Conservation (phyloP, 2,113 vertebrate species). For the Halcyon senegalensis region DNA sequence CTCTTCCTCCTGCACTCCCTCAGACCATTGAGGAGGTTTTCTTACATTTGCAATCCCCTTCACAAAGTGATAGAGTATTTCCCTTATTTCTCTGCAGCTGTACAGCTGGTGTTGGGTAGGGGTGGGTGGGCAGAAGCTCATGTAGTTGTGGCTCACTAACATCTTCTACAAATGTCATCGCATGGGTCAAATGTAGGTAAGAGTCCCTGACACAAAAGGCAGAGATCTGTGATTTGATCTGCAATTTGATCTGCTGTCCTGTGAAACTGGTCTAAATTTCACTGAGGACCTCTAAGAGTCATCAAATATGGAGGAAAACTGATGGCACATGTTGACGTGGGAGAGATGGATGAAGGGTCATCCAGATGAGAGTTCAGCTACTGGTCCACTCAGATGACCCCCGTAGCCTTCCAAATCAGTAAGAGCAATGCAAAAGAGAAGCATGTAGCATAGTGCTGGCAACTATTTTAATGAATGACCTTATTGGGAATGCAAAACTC, state of each 20-base stretch:
- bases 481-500: neutral
- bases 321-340: fast-evolving
- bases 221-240: neutral
- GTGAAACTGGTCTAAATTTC: neutral
- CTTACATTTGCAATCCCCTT: neutral
- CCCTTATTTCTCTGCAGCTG: neutral
- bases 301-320: neutral
- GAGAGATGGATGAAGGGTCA: neutral
- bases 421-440: neutral
- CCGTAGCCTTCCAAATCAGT: neutral
- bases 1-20: neutral
- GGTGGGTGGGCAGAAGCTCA: fast-evolving
- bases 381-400: neutral
- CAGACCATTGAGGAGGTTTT: neutral
- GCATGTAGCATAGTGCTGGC: neutral
- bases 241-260: neutral
- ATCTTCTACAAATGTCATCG: neutral
- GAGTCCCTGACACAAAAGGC: neutral
- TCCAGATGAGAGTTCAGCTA: neutral
- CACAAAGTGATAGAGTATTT: neutral
- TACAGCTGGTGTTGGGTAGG: neutral
- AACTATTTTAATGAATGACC: neutral
- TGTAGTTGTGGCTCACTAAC: neutral
- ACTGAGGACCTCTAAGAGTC: neutral
- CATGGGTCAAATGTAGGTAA: neutral